These are phyloP conservation scores for Micropoecilia bifurca DNA, from an alignment of 2,797 vertebrate genomes.

Conservation along the genomic window DNA sequence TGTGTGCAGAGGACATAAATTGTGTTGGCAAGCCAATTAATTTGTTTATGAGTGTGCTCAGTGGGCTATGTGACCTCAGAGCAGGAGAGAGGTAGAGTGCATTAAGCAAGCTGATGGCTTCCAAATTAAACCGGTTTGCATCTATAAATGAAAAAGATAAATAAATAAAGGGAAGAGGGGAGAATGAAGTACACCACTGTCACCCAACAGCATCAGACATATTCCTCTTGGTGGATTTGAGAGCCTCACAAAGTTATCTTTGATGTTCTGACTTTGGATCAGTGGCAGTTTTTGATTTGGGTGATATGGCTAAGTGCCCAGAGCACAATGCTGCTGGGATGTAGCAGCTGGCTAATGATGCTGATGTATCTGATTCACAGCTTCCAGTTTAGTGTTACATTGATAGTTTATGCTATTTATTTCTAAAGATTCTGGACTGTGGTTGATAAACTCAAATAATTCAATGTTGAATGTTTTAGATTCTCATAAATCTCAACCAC, in stretches of 20 bases:
- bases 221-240: background rate
- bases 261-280: background rate
- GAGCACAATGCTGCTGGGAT: background rate
- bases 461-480: background rate
- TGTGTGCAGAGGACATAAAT: constrained; percentile 59
- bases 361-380: background rate
- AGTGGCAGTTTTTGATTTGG: background rate
- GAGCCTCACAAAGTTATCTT: background rate
- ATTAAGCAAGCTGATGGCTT: constrained; percentile 69
- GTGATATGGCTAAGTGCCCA: background rate
- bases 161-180: background rate
- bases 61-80: constrained; percentile 63
- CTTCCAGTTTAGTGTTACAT: background rate
- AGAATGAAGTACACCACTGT: background rate
- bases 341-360: background rate
- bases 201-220: background rate
- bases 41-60: constrained; percentile 71
- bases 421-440: background rate
- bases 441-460: background rate
- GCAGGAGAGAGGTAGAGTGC: constrained; percentile 66
- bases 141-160: constrained; percentile 22
- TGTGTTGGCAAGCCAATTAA: constrained; percentile 73
- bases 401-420: background rate
- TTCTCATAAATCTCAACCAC: background rate
- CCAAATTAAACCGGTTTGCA: constrained; percentile 68